These are phyloP conservation scores for Etheostoma spectabile DNA, from an alignment of 2,113 vertebrate genomes.

Conservation along the genomic window DNA sequence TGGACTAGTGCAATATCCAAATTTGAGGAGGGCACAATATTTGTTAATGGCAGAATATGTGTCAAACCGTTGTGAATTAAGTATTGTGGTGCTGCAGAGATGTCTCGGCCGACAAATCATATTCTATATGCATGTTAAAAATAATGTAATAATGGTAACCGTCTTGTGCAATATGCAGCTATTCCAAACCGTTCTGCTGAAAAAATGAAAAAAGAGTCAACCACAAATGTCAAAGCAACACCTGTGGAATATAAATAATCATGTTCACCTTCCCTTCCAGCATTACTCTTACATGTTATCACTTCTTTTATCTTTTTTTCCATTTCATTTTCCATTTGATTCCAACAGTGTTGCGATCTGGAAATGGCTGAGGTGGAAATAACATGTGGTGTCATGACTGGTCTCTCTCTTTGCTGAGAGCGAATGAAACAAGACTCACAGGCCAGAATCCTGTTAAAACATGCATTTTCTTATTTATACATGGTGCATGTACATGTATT, in stretches of 20 bases:
- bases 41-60: too few relatives aligned
- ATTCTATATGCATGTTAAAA: too few relatives aligned
- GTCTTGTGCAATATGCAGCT: background rate
- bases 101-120: too few relatives aligned
- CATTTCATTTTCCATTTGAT: constrained; percentile 34
- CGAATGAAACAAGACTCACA: constrained; percentile 1
- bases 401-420: background rate
- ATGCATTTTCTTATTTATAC: constrained; percentile 51
- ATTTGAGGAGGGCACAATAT: too few relatives aligned
- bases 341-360: constrained; percentile 29
- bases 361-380: constrained; percentile 49
- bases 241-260: constrained; percentile 41
- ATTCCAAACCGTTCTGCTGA: background rate
- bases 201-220: background rate
- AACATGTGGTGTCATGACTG: constrained; percentile 70
- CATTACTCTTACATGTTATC: constrained; percentile 45
- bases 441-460: constrained; percentile 59
- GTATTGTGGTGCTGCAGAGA: too few relatives aligned
- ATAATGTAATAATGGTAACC: too few relatives aligned
- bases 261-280: constrained; percentile 25
- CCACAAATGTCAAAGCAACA: constrained; percentile 10
- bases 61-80: too few relatives aligned
- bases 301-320: constrained; percentile 36
- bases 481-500: background rate
- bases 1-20: too few relatives aligned